A percentile compares a stretch with the other conserved stretches of the same genome.
phyloP scores from a whole-genome alignment of 1,140 invertebrate genomes.

The Aculops lycopersici region DNA sequence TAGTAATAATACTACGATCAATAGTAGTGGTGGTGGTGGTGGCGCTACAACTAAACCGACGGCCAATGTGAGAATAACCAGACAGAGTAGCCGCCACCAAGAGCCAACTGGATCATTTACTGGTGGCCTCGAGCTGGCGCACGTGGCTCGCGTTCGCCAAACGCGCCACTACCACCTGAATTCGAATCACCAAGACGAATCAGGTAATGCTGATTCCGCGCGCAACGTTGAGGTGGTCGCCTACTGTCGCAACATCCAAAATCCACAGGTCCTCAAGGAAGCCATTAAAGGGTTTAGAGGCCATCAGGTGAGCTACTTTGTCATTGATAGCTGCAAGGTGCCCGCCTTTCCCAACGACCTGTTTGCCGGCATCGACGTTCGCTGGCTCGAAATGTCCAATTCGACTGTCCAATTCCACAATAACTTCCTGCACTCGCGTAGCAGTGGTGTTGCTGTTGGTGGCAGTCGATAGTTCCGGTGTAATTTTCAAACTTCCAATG shows the following conservation, averaged over 20 bases:
- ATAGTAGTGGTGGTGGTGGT: background rate
- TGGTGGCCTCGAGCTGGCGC: background rate
- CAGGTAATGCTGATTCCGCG: too few relatives aligned
- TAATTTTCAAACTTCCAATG: too few relatives aligned
- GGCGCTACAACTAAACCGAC: background rate
- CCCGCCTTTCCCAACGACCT: constrained; percentile 11
- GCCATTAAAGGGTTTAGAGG: constrained; percentile 10
- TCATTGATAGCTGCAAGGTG: constrained; percentile 11
- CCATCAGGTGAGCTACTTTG: constrained; percentile 11
- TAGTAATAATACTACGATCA: background rate
- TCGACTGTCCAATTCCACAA: constrained; percentile 11
- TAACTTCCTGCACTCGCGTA: constrained; percentile 10
- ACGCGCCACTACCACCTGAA: background rate
- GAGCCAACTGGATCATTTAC: background rate
- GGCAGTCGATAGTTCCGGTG: too few relatives aligned
- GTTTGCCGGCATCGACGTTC: constrained; percentile 10
- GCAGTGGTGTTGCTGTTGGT: too few relatives aligned
- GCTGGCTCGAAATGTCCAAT: constrained; percentile 12
- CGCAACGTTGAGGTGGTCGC: constrained; percentile 9
- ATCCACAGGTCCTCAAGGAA: constrained; percentile 8
- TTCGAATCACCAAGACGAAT: background rate
- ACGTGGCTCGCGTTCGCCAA: background rate
- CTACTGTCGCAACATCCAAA: constrained; percentile 11
- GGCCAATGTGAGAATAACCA: background rate
- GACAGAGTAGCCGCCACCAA: background rate